These are phyloP conservation scores for Potamilus streckersoni DNA, from an alignment of 1,140 invertebrate genomes.

Conservation along the genomic window DNA sequence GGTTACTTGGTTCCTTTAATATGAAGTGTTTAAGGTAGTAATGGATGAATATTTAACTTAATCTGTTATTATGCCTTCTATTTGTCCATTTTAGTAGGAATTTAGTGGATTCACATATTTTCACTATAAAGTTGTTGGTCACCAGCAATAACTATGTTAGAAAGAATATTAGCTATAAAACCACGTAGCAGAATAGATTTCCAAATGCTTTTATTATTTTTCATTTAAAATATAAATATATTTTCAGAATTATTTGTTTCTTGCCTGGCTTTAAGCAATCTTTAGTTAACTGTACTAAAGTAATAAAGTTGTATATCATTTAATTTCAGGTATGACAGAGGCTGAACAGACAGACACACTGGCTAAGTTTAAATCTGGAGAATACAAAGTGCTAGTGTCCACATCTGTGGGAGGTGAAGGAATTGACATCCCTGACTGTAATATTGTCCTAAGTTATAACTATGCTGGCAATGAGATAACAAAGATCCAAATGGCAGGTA, in stretches of 20 bases:
- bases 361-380: conserved; percentile 34
- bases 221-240: no score
- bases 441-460: conserved; percentile 66
- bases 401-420: conserved; percentile 69
- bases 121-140: no score
- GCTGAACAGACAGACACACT: conserved; percentile 35
- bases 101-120: no score
- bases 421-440: conserved; percentile 64
- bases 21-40: no score
- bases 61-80: no score
- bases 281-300: not conserved
- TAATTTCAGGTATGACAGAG: conserved; percentile 43
- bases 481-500: conserved; percentile 65
- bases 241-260: not conserved
- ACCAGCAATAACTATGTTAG: no score
- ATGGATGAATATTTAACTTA: no score
- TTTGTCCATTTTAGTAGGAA: no score
- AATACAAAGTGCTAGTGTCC: conserved; percentile 46
- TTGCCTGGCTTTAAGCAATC: not conserved
- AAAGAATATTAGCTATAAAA: no score
- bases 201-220: no score
- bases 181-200: no score
- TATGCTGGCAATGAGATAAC: conserved; percentile 66
- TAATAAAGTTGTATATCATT: not conserved
- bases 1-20: no score